A percentile compares a stretch with the other conserved stretches of the same genome.
These are phyloP conservation scores for Pterostichus madidus DNA, from an alignment of 2,888 invertebrate genomes.

Conservation along the genomic window DNA sequence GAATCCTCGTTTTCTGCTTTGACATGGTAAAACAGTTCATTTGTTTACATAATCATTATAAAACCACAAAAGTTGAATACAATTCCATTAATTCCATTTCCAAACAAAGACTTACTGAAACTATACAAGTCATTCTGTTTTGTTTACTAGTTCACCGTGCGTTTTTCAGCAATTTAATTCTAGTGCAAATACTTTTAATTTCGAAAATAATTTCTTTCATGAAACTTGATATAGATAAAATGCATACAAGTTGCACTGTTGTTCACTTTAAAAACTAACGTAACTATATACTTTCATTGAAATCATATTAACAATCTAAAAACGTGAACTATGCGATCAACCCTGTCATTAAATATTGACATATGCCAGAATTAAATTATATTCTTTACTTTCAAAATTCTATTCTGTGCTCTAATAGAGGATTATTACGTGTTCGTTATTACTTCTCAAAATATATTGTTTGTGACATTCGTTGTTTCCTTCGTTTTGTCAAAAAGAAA, in stretches of 20 bases:
- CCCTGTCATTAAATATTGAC: neutral
- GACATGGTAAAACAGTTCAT: slow-evolving; percentile 37
- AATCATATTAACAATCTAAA: no score
- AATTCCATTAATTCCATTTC: slow-evolving; percentile 1
- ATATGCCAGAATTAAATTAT: slow-evolving; percentile 5
- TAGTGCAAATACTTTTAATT: no score
- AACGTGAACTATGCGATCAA: neutral
- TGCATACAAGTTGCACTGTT: no score
- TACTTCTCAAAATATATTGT: slow-evolving; percentile 36
- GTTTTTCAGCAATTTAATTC: no score
- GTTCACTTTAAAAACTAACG: no score
- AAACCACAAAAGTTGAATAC: neutral
- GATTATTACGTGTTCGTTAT: slow-evolving; percentile 23
- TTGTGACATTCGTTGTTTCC: slow-evolving; percentile 52
- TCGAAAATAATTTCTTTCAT: no score
- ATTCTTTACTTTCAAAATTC: neutral
- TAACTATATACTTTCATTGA: no score
- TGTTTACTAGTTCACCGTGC: no score
- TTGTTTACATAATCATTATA: slow-evolving; percentile 23
- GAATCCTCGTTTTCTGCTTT: slow-evolving; percentile 3
- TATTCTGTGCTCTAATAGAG: neutral
- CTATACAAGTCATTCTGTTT: no score
- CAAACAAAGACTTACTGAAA: neutral
- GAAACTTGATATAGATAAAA: no score
- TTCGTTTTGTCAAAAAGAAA: slow-evolving; percentile 38